Base-by-base conservation (phyloP, 2,113 vertebrate species). In the Boulengeromyrus knoepffleri region DNA sequence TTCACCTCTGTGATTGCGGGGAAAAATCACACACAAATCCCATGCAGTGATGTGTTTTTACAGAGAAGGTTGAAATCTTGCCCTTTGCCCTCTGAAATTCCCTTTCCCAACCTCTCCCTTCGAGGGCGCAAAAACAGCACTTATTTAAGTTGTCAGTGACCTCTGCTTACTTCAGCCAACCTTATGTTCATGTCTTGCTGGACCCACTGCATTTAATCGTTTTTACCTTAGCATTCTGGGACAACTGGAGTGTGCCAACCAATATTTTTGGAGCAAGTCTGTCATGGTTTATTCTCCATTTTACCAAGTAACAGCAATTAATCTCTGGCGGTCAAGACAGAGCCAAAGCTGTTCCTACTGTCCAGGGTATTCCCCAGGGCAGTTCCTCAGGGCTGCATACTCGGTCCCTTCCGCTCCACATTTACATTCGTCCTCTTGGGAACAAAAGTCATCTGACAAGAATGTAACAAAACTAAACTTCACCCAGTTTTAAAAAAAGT, bases 381-480 rank as follows among this genome's bases (percentile, higher is more conserved):
- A 31, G 50, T 87, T 19, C 85, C 50, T 39, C 85, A 36, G 85
- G 85, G 85, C 50, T 56, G 50, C 50, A 50, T 87, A 87, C 85
- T 87, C 15, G 85, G 50, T 27, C 31, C 49, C 17, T 19, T 53
- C 83, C 24, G 8, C 17, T 80, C 13, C 74, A 13, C 74, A 80
- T 80, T 80, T 80, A 80, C 74, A 85, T 85, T 85, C 83, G 3
- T 85, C 74, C 74, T 85, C 39, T 85, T 46, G 83, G 83, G 83
- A 45, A 85, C 83, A 85, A 85, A 85, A 85, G 83, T 80, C 83
- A 85, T n/a, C 42, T 47, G 39, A 45, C 24, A 85, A 42, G 74
- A 80, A 80, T 80, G 74, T 46, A 47, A 85, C 83, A 85, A 47
- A 85, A 47, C 83, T 46, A 85, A 45, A 85, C 39, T 85, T 45